Percentiles rank a stretch among this genome's conserved stretches.
Evolutionary conservation across 2,113 vertebrate genomes (phyloP).

Genomic region (Laterallus jamaicensis): DNA sequence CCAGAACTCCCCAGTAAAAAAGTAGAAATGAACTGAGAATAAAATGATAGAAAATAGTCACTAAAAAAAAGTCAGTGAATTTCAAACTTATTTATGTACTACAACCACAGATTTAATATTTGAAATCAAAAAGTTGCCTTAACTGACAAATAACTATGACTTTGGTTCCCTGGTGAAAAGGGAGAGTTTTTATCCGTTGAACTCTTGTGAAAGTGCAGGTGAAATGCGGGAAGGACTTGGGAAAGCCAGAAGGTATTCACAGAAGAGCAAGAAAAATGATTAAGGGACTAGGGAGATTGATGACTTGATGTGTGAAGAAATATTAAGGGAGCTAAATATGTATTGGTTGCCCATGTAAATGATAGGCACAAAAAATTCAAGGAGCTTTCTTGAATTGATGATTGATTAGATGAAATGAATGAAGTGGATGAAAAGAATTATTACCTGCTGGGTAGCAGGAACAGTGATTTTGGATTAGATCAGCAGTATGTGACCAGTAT

Average conservation of each 20-base stretch:
- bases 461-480: not conserved
- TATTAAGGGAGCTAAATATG: not conserved
- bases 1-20: not conserved
- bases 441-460: not conserved
- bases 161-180: not conserved
- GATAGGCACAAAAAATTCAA: not conserved
- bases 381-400: not conserved
- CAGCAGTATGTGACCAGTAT: not conserved
- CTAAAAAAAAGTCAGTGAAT: not conserved
- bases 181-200: not conserved
- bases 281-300: not conserved
- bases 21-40: not conserved
- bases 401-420: constrained; percentile 4
- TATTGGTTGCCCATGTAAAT: not conserved
- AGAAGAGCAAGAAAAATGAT: constrained; percentile 1
- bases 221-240: not conserved
- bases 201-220: not conserved
- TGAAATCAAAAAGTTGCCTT: not conserved
- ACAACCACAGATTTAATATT: not conserved
- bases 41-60: not conserved
- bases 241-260: not conserved
- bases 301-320: not conserved
- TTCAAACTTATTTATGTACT: not conserved
- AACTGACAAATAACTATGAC: not conserved
- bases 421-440: not conserved